Conservation (phyloP, 2,113 vertebrate genomes). For the Phoxinus phoxinus region DNA sequence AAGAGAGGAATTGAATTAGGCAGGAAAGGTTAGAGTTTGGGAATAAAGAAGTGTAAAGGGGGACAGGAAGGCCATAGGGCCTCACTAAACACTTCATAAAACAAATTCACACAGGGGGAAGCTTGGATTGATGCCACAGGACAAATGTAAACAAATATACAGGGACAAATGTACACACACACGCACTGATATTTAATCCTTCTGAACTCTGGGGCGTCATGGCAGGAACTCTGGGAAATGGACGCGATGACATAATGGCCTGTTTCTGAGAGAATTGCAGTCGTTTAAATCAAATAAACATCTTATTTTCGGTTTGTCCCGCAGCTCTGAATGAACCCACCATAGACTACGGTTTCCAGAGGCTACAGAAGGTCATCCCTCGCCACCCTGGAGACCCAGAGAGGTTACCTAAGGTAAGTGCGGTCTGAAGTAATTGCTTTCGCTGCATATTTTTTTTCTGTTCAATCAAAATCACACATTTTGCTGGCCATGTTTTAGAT, state of each 20-base stretch:
- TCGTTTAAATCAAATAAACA: conserved; percentile 10
- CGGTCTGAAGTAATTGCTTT: not conserved
- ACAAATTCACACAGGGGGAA: conserved; percentile 40
- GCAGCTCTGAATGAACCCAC: conserved; percentile 61
- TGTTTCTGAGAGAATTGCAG: not conserved
- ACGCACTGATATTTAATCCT: conserved; percentile 12
- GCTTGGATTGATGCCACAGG: conserved; percentile 1
- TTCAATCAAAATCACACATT: not conserved
- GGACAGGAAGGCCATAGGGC: conserved; percentile 63
- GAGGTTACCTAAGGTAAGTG: conserved; percentile 59
- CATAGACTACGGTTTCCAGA: conserved; percentile 62
- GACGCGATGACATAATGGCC: not conserved
- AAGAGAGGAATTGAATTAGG: conserved; percentile 71
- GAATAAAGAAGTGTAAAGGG: conserved; percentile 49
- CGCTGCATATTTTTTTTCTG: not conserved
- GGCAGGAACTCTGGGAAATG: not conserved
- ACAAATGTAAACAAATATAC: conserved; percentile 33
- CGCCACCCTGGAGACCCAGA: conserved; percentile 60
- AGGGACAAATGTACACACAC: conserved; percentile 23
- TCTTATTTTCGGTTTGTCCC: conserved; percentile 10
- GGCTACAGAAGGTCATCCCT: conserved; percentile 62
- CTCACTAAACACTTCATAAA: conserved; percentile 45
- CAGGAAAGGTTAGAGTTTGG: conserved; percentile 50
- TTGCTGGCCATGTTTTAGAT: not conserved
- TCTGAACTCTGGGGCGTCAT: not conserved